phyloP scores from a whole-genome alignment of 2,113 vertebrate species.

The Pterocles burchelli region DNA sequence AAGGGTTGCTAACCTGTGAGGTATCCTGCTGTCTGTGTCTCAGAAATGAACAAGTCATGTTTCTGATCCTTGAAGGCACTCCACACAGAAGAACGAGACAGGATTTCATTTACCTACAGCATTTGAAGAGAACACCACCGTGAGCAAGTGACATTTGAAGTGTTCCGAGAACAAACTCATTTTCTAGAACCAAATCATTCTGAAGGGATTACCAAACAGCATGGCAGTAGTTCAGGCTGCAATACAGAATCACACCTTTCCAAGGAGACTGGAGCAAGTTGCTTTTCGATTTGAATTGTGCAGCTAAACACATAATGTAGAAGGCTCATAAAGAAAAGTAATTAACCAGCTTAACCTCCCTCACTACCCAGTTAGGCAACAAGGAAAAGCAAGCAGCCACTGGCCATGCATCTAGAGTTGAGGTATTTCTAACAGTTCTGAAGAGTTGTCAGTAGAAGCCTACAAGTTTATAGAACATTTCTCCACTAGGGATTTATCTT shows the following conservation, averaged over 20 bases:
- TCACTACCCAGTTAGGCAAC: background rate
- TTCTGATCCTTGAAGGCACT: conserved; percentile 99
- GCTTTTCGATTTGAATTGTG: background rate
- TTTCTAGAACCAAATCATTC: background rate
- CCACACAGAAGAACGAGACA: conserved; percentile 95
- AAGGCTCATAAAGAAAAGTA: background rate
- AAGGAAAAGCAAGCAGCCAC: background rate
- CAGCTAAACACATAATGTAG: background rate
- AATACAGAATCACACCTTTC: rapidly evolving
- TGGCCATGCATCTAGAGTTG: background rate
- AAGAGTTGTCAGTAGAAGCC: background rate
- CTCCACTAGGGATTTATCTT: background rate
- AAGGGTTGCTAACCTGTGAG: conserved; percentile 86
- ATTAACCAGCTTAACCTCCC: background rate
- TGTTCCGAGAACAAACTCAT: background rate
- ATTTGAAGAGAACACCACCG: background rate
- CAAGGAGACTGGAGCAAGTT: background rate
- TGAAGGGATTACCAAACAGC: background rate
- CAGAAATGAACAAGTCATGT: conserved; percentile 99
- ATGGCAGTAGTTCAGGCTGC: background rate
- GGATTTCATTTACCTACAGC: conserved; percentile 94
- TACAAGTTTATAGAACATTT: background rate
- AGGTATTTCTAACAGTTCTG: background rate
- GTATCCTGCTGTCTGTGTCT: conserved; percentile 95
- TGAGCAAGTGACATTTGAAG: background rate